Base-by-base conservation (phyloP, 2,797 vertebrate genomes). In the Oophaga sylvatica region DNA sequence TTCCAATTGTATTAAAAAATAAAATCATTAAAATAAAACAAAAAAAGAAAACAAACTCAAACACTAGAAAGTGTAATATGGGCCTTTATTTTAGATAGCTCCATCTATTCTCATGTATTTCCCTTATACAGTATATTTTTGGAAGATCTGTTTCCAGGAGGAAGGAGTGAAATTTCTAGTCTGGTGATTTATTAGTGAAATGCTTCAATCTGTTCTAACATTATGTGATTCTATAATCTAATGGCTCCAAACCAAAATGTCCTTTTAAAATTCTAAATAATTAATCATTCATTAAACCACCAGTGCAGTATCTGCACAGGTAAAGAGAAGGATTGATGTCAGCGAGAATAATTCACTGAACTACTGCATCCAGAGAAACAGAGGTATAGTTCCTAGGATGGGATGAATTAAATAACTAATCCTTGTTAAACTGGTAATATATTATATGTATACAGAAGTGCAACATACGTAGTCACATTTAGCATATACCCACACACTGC, bases 221-320 rank as follows among this genome's bases (percentile, higher is more conserved):
- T 53, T 22, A 73, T 45, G 17, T 73, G 45, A 75, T 75, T 53
- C 15, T 13, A 76, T 76, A 53, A 48, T 76, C 12, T 26, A n/a
- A 77, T 26, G 45, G 71, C 71, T 75, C 20, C 20, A n/a, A 75
- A 75, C 11, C 41, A 75, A 75, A 53, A 7, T 13, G 15, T 20
- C 35, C 35, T 75, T 48, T 53, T 75, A 53, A 75, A 75, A 3
- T 75, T 75, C 20, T 75, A 75, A 75, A 48, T 75, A 75, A 75
- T 75, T 73, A 10, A 73, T 9, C 41, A 75, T 73, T 73, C 41
- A 75, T 73, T 73, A 73, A 73, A 31, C 13, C 31, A 35, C 29
- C 10, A 48, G 11, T 75, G 41, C 41, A 48, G 48, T 75, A 48
- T 75, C 71, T 75, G 48, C 71, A 48, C 9, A 48, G 41, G 19